Evolutionary conservation across 1,140 invertebrate genomes (phyloP).

Genomic region (Alviniconcha marisindica): DNA sequence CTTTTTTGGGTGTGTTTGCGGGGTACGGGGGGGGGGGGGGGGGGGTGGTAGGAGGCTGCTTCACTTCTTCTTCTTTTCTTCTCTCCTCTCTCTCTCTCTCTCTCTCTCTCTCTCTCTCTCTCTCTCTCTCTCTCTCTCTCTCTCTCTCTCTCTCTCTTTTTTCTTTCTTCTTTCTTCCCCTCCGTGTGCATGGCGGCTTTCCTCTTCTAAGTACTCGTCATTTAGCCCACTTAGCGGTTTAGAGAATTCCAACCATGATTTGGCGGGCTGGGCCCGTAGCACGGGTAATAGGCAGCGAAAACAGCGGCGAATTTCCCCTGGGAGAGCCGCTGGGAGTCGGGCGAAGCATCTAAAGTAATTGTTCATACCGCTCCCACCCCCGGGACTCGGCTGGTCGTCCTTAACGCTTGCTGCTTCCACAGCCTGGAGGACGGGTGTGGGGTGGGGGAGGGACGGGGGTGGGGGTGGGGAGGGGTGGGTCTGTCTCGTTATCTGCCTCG

Average conservation of each 20-base stretch:
- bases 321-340: slow-evolving; percentile 5
- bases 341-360: slow-evolving; percentile 43
- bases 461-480: neutral
- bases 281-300: slow-evolving; percentile 38
- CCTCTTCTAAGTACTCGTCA: slow-evolving; percentile 42
- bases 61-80: neutral
- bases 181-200: no score
- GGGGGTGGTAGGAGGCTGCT: no score
- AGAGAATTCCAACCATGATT: slow-evolving; percentile 36
- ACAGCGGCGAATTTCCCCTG: slow-evolving; percentile 38
- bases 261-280: slow-evolving; percentile 31
- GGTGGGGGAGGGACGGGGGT: neutral
- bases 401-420: neutral
- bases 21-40: no score
- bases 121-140: neutral
- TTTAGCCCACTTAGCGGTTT: slow-evolving; percentile 43
- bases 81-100: neutral
- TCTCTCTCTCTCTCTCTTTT: neutral
- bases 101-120: neutral
- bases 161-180: neutral
- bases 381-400: neutral
- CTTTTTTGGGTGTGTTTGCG: neutral
- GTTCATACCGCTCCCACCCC: slow-evolving; percentile 38
- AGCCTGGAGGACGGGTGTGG: neutral
- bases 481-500: no score